Percentiles rank a stretch among this genome's conserved stretches.
These are phyloP conservation scores for Euproctis similis DNA, from an alignment of 2,888 invertebrate species.

Conservation along the genomic window DNA sequence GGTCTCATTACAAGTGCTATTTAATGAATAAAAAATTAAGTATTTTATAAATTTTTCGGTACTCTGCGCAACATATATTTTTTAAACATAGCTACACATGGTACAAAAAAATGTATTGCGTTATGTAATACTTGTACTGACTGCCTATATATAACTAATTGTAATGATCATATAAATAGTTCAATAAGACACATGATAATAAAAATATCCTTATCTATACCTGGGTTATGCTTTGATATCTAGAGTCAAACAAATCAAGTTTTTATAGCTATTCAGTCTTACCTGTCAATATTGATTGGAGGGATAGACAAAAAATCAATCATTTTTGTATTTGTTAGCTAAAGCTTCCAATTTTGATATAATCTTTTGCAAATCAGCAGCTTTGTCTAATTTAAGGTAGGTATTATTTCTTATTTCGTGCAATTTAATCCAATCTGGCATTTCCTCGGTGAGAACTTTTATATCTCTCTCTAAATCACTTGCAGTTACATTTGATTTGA, in stretches of 20 bases:
- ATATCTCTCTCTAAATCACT: constrained; percentile 86
- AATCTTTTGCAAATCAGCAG: constrained; percentile 81
- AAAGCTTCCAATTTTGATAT: constrained; percentile 79
- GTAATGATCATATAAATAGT: no score
- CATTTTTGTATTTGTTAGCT: constrained; percentile 66
- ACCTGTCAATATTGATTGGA: constrained; percentile 21
- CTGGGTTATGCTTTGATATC: constrained; percentile 11
- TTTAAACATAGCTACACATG: no score
- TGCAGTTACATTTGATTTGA: constrained; percentile 79
- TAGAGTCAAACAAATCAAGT: no score
- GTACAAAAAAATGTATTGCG: no score
- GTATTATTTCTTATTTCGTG: constrained; percentile 81
- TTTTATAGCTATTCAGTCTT: constrained; percentile 38
- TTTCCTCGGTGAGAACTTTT: constrained; percentile 81
- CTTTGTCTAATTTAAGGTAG: constrained; percentile 86
- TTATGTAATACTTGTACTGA: no score
- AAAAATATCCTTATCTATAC: constrained; percentile 5
- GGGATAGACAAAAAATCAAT: constrained; percentile 54
- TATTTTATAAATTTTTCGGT: no score
- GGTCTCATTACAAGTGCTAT: no score
- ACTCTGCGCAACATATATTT: no score
- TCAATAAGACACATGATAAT: no score
- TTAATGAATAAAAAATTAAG: no score
- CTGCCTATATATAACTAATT: no score
- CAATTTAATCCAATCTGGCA: constrained; percentile 85